These are phyloP conservation scores for Drosophila murphyi DNA, from an alignment of 1,140 invertebrate genomes.

Conservation along the genomic window DNA sequence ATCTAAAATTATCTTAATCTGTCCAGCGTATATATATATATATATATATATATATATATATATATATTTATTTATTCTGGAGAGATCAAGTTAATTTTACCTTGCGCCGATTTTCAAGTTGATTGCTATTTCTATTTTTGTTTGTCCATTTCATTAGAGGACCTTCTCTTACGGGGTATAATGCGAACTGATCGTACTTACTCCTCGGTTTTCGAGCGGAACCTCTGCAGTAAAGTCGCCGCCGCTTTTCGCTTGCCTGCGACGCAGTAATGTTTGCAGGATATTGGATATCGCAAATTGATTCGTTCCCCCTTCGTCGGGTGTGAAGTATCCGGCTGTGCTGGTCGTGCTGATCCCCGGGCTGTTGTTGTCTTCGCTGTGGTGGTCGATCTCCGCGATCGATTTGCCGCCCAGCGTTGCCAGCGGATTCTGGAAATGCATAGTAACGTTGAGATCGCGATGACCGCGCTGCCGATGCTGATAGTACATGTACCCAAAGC, in stretches of 20 bases:
- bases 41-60: no score
- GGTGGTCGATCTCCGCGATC: constrained; percentile 16
- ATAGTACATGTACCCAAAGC: constrained; percentile 71
- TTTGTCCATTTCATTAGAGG: no score
- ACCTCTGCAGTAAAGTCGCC: constrained; percentile 56
- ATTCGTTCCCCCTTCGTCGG: constrained; percentile 31
- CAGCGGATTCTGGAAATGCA: constrained; percentile 84
- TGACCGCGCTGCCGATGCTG: constrained; percentile 63
- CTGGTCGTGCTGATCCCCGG: constrained; percentile 32
- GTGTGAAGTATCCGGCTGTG: constrained; percentile 46
- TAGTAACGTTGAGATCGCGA: constrained; percentile 81
- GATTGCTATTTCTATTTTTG: no score
- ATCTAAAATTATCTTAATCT: no score
- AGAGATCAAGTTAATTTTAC: no score
- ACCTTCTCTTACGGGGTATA: neutral
- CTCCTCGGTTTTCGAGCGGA: constrained; percentile 64
- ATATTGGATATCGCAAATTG: constrained; percentile 51
- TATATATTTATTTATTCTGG: no score
- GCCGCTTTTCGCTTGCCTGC: constrained; percentile 29
- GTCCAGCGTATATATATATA: no score
- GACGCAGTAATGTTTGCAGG: constrained; percentile 54
- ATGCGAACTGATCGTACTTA: constrained; percentile 29
- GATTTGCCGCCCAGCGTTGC: constrained; percentile 55
- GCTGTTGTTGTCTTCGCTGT: neutral
- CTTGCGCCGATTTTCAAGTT: no score